phyloP scores from a whole-genome alignment of 2,797 vertebrate genomes.

The Serranus cabrilla region DNA sequence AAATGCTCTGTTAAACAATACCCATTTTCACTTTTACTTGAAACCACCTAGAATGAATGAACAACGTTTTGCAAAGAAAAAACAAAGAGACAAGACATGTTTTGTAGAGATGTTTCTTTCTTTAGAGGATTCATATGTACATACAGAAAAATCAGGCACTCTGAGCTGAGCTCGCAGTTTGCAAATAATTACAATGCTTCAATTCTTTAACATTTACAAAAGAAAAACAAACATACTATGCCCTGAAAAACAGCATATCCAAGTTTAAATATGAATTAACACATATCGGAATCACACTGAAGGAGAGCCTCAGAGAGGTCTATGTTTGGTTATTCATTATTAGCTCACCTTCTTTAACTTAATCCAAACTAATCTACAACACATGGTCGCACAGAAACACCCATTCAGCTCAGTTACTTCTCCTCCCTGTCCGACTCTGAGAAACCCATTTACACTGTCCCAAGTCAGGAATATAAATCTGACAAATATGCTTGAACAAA shows the following conservation, averaged over 20 bases:
- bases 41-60: background rate
- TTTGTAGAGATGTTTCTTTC: slow-evolving; percentile 71
- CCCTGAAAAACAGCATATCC: slow-evolving; percentile 78
- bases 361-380: slow-evolving; percentile 60
- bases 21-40: background rate
- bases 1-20: background rate
- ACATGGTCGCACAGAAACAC: slow-evolving; percentile 60
- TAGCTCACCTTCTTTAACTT: slow-evolving; percentile 63
- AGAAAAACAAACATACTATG: slow-evolving; percentile 64
- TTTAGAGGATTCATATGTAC: slow-evolving; percentile 83
- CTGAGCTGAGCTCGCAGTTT: slow-evolving; percentile 80
- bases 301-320: slow-evolving; percentile 58
- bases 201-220: slow-evolving; percentile 78
- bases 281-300: slow-evolving; percentile 66
- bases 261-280: slow-evolving; percentile 82
- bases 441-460: slow-evolving; percentile 56
- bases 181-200: slow-evolving; percentile 81
- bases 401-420: slow-evolving; percentile 48
- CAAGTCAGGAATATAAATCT: slow-evolving; percentile 58
- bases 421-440: slow-evolving; percentile 33
- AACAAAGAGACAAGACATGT: slow-evolving; percentile 23
- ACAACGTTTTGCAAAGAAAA: slow-evolving; percentile 4
- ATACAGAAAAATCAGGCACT: slow-evolving; percentile 89
- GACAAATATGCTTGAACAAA: slow-evolving; percentile 52
- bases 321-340: slow-evolving; percentile 74